phyloP scores from a whole-genome alignment of 2,888 invertebrate genomes.

The Anticlea derivata region DNA sequence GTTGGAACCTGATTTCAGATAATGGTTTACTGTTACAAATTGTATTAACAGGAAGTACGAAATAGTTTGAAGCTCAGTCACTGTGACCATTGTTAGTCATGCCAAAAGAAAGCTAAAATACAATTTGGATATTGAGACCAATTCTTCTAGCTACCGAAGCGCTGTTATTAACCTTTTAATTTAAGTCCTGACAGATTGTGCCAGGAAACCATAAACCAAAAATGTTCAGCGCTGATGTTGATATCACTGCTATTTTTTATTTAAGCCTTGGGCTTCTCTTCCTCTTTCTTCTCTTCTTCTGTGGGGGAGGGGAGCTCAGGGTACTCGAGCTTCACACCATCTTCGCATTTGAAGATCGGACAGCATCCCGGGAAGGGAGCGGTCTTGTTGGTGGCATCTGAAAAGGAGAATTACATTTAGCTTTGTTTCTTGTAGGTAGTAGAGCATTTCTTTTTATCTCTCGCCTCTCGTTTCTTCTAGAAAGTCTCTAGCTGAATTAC shows the following conservation, averaged over 20 bases:
- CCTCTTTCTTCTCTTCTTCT: conserved; percentile 64
- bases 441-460: too few species aligned
- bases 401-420: too few species aligned
- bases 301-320: conserved; percentile 87
- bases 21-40: conserved; percentile 31
- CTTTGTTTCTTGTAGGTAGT: too few species aligned
- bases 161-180: conserved; percentile 23
- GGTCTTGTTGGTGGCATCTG: conserved; percentile 94
- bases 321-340: conserved; percentile 92
- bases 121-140: conserved; percentile 55
- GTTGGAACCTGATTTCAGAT: conserved; percentile 23
- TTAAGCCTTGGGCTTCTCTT: conserved; percentile 68
- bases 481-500: too few species aligned
- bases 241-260: conserved; percentile 10
- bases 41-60: conserved; percentile 61
- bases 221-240: not conserved
- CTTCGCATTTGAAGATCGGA: conserved; percentile 93
- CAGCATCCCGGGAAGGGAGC: conserved; percentile 94
- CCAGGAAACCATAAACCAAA: too few species aligned
- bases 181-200: conserved; percentile 55
- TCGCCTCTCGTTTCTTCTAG: too few species aligned
- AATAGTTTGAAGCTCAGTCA: conserved; percentile 47
- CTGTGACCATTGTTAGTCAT: conserved; percentile 20
- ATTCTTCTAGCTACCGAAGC: conserved; percentile 34
- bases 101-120: conserved; percentile 28